Percentiles rank a stretch among this genome's conserved stretches.
These are phyloP conservation scores for Auanema sp. DNA, from an alignment of 2,888 invertebrate genomes.

Conservation along the genomic window DNA sequence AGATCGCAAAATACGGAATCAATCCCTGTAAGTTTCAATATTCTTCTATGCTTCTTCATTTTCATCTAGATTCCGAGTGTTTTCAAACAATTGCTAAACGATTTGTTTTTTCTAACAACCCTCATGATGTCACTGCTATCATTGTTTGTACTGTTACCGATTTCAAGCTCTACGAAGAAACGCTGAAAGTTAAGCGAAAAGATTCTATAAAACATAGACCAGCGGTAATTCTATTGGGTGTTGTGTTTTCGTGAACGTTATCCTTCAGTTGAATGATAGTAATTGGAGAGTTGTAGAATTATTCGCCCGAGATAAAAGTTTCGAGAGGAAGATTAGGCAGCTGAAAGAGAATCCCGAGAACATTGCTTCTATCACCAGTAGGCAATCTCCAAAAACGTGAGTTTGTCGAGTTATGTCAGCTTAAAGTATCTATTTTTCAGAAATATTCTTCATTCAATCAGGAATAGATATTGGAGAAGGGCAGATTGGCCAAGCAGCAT, in stretches of 20 bases:
- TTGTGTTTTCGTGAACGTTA: neutral
- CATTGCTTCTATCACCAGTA: neutral
- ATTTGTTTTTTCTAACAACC: slow-evolving; percentile 26
- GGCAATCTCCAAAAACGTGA: neutral
- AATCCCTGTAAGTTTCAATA: slow-evolving; percentile 28
- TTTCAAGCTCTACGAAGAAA: slow-evolving; percentile 24
- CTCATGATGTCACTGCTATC: slow-evolving; percentile 19
- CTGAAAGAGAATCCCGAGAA: slow-evolving; percentile 9
- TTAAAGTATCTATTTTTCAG: neutral
- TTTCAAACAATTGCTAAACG: slow-evolving; percentile 19
- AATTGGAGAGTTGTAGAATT: slow-evolving; percentile 33
- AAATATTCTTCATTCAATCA: slow-evolving; percentile 1
- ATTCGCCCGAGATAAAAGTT: slow-evolving; percentile 32
- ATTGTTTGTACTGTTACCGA: slow-evolving; percentile 22
- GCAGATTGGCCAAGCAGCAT: slow-evolving; percentile 46
- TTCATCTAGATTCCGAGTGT: slow-evolving; percentile 31
- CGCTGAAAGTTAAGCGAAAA: slow-evolving; percentile 18
- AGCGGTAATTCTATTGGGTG: slow-evolving; percentile 11
- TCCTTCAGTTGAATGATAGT: slow-evolving; percentile 33
- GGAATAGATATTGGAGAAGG: slow-evolving; percentile 35
- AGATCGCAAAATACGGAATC: slow-evolving; percentile 34
- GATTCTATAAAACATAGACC: slow-evolving; percentile 25
- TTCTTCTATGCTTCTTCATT: too few species aligned
- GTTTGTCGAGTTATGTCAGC: neutral
- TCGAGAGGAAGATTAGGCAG: slow-evolving; percentile 30